phyloP scores from a whole-genome alignment of 2,888 invertebrate species.

The Agonopterix arenella region DNA sequence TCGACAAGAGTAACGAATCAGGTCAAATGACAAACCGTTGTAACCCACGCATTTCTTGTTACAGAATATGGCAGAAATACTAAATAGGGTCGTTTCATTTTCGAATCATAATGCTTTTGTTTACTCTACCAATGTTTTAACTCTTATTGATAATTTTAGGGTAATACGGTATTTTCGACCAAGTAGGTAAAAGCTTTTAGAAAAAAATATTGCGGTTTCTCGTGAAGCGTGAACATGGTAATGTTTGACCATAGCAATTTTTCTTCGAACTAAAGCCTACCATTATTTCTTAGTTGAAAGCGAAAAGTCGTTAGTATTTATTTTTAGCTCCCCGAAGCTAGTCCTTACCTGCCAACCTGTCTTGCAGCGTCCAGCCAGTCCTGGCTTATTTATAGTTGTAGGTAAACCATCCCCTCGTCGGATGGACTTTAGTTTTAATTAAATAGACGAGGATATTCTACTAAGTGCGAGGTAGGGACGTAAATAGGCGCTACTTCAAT shows the following conservation, averaged over 20 bases:
- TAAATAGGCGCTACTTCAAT: neutral
- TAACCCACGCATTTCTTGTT: too few relatives aligned
- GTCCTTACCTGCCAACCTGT: slow-evolving; percentile 37
- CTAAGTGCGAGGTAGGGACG: neutral
- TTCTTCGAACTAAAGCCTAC: neutral
- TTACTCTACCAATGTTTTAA: too few relatives aligned
- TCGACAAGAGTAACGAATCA: neutral
- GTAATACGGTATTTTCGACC: too few relatives aligned
- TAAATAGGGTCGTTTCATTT: too few relatives aligned
- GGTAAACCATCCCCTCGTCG: slow-evolving; percentile 17
- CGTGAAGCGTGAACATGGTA: too few relatives aligned
- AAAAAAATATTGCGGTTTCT: too few relatives aligned
- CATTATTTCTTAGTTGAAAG: neutral
- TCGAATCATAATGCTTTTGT: too few relatives aligned
- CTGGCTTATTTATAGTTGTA: slow-evolving; percentile 27
- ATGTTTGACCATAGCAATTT: neutral
- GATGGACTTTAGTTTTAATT: slow-evolving; percentile 6
- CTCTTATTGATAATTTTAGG: too few relatives aligned
- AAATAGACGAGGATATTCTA: slow-evolving; percentile 1
- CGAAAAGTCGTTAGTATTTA: slow-evolving; percentile 33
- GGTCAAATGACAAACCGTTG: too few relatives aligned
- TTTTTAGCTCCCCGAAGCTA: slow-evolving; percentile 31
- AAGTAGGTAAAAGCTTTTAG: too few relatives aligned
- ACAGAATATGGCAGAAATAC: too few relatives aligned
- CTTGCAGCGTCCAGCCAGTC: slow-evolving; percentile 20